Percentiles rank a stretch among this genome's conserved stretches.
Evolutionary conservation across 53 echinoderm and acorn worm genomes (phyloP).

Genomic region (Luidia sarsii): DNA sequence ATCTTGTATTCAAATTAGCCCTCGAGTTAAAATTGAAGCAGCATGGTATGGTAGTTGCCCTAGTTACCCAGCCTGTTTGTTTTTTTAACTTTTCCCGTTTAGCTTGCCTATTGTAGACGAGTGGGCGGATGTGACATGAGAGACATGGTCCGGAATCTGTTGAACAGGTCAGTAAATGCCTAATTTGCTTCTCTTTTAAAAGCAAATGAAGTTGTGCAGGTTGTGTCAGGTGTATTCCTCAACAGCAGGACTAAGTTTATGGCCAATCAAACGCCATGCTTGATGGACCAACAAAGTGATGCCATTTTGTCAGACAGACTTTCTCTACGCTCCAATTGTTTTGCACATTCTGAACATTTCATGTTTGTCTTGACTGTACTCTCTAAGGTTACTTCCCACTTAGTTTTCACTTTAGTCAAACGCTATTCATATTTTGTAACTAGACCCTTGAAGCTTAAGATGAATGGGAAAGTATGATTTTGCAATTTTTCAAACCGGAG

Average conservation of each 20-base stretch:
- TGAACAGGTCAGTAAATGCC: conserved; percentile 17
- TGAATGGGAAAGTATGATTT: too few relatives aligned
- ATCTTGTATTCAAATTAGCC: background rate
- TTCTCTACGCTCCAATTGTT: background rate
- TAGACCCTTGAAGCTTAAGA: too few relatives aligned
- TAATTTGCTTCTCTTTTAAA: background rate
- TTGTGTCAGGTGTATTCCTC: background rate
- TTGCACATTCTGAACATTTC: background rate
- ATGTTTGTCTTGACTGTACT: too few relatives aligned
- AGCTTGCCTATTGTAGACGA: conserved; percentile 40
- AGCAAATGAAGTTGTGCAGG: background rate
- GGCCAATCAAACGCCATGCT: background rate
- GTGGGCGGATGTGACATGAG: conserved; percentile 14
- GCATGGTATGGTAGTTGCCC: background rate
- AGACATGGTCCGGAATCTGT: conserved; percentile 26
- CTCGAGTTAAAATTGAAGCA: background rate
- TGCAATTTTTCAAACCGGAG: too few relatives aligned
- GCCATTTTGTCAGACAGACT: background rate
- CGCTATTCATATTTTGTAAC: too few relatives aligned
- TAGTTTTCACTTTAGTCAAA: too few relatives aligned
- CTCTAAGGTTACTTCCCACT: too few relatives aligned
- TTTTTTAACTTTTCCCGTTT: background rate
- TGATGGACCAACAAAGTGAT: background rate
- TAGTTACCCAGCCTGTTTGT: background rate
- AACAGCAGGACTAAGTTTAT: background rate